Conservation (phyloP, 2,113 vertebrate species). For the Lophochroa leadbeateri region DNA sequence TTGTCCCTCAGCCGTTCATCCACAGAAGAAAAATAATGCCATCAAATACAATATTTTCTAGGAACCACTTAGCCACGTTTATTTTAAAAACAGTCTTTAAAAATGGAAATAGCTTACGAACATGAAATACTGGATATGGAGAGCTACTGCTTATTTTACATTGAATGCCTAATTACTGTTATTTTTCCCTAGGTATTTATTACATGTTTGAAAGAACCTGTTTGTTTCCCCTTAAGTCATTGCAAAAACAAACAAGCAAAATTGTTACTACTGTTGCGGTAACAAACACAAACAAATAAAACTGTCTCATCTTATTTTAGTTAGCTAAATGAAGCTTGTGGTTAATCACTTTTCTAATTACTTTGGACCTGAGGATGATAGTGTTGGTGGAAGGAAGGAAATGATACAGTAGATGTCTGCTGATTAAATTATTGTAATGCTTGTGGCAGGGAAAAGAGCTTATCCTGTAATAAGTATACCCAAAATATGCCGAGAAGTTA, state of each 20-base stretch:
- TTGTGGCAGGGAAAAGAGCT: not conserved
- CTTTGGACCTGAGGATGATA: not conserved
- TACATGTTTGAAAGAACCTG: not conserved
- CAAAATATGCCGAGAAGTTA: conserved; percentile 3
- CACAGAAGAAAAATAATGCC: not conserved
- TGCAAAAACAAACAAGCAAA: not conserved
- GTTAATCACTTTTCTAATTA: not conserved
- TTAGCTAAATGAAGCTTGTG: not conserved
- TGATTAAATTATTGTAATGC: not conserved
- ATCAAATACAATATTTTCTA: not conserved
- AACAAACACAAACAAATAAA: conserved; percentile 17
- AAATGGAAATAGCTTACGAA: not conserved
- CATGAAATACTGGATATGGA: not conserved
- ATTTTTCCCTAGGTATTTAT: conserved; percentile 4
- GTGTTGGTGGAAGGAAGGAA: conserved; percentile 21
- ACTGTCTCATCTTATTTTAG: not conserved
- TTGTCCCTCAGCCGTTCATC: not conserved
- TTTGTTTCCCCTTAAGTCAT: not conserved
- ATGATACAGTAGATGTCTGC: not conserved
- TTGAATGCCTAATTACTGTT: not conserved
- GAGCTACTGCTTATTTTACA: not conserved
- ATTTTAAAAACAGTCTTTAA: not conserved
- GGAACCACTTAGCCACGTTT: not conserved
- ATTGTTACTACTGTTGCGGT: not conserved
- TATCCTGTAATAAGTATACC: not conserved